A percentile compares a stretch with the other conserved stretches of the same genome.
Evolutionary conservation across 2,888 invertebrate genomes (phyloP).

Genomic region (Fragum whitleyi): DNA sequence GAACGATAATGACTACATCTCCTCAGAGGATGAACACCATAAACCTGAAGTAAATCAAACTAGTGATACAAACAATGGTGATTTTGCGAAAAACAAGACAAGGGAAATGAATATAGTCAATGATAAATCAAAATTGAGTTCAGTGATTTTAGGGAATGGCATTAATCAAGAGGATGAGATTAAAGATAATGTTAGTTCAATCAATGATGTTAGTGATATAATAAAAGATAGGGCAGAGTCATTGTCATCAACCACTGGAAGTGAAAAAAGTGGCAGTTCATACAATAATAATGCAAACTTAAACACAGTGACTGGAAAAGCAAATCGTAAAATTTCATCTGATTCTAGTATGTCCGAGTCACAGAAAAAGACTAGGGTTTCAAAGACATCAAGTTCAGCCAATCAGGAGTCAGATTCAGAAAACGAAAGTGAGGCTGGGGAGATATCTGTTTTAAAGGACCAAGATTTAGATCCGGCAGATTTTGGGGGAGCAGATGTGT

Average conservation of each 20-base stretch:
- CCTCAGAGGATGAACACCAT: slow-evolving; percentile 58
- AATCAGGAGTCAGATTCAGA: slow-evolving; percentile 61
- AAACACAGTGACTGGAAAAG: background rate
- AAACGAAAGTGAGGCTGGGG: slow-evolving; percentile 47
- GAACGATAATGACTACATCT: slow-evolving; percentile 53
- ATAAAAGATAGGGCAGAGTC: slow-evolving; percentile 33
- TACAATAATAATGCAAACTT: slow-evolving; percentile 17
- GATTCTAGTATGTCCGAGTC: slow-evolving; percentile 52
- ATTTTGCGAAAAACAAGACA: slow-evolving; percentile 52
- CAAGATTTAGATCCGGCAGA: slow-evolving; percentile 72
- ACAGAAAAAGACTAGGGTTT: slow-evolving; percentile 31
- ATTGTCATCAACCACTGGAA: slow-evolving; percentile 39
- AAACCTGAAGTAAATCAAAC: slow-evolving; percentile 13
- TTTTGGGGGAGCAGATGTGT: slow-evolving; percentile 64
- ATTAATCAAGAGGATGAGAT: slow-evolving; percentile 32
- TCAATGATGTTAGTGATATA: slow-evolving; percentile 13
- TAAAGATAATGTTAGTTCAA: slow-evolving; percentile 8
- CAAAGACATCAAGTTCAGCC: slow-evolving; percentile 36
- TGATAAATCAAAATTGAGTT: slow-evolving; percentile 34
- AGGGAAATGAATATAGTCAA: background rate
- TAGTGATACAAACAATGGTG: background rate
- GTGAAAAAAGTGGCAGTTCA: slow-evolving; percentile 32
- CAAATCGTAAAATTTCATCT: slow-evolving; percentile 46
- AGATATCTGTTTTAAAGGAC: slow-evolving; percentile 63
- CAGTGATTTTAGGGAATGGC: slow-evolving; percentile 39